These are phyloP conservation scores for Sphenopsis melanotis DNA, from an alignment of 2,797 vertebrate genomes.

Conservation along the genomic window DNA sequence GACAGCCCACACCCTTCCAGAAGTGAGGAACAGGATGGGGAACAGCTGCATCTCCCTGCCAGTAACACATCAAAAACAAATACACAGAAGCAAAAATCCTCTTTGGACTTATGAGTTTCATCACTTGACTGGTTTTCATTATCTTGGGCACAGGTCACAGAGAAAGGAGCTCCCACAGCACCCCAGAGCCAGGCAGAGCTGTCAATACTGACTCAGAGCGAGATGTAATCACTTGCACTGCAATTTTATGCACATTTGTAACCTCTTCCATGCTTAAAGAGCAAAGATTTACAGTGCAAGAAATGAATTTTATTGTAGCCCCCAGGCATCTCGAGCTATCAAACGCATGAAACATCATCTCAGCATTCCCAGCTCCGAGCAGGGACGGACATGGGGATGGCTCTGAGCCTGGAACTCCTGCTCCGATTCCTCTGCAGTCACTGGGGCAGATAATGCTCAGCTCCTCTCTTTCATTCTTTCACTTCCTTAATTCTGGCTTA, in stretches of 20 bases:
- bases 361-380: background rate
- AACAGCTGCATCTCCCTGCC: background rate
- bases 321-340: slow-evolving; percentile 13
- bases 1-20: background rate
- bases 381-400: background rate
- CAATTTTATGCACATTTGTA: slow-evolving; percentile 57
- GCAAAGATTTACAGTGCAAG: slow-evolving; percentile 24
- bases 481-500: background rate
- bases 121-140: slow-evolving; percentile 54
- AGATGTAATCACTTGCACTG: slow-evolving; percentile 50
- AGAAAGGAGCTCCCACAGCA: background rate
- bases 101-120: background rate
- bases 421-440: background rate
- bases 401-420: background rate
- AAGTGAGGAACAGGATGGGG: background rate
- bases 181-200: background rate
- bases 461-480: background rate
- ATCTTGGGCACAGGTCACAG: background rate
- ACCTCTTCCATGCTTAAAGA: slow-evolving; percentile 42
- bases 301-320: background rate
- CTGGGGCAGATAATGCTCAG: background rate
- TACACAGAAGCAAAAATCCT: background rate
- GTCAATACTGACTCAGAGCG: slow-evolving; percentile 9
- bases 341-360: background rate
- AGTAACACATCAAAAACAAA: background rate